phyloP scores from a whole-genome alignment of 2,888 invertebrate species.

The Cacoxenus indagator region DNA sequence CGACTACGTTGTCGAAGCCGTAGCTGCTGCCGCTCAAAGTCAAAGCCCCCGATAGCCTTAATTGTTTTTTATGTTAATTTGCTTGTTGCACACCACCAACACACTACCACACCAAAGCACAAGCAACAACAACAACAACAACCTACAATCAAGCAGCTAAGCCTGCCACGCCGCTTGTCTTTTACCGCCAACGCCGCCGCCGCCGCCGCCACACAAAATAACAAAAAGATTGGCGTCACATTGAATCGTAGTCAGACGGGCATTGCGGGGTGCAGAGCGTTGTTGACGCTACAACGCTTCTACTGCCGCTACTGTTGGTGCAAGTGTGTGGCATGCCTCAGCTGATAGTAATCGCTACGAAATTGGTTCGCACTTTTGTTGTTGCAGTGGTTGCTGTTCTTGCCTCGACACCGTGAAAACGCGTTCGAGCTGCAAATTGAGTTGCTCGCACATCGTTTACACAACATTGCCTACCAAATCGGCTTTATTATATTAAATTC shows the following conservation, averaged over 20 bases:
- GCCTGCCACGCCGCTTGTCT: too few species aligned
- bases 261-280: not conserved
- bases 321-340: not conserved
- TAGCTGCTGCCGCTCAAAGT: not conserved
- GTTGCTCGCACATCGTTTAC: too few species aligned
- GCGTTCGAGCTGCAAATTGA: too few species aligned
- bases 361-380: slow-evolving; percentile 28
- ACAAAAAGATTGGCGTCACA: slow-evolving; percentile 7
- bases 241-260: not conserved
- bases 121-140: not conserved
- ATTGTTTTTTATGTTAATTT: slow-evolving; percentile 56
- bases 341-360: slow-evolving; percentile 21
- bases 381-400: too few species aligned
- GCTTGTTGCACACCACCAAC: slow-evolving; percentile 45
- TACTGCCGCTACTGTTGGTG: not conserved
- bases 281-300: not conserved
- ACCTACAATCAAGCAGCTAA: too few species aligned
- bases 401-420: too few species aligned
- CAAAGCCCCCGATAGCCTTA: slow-evolving; percentile 44
- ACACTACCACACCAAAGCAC: not conserved
- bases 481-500: too few species aligned
- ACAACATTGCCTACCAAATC: too few species aligned
- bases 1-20: not conserved
- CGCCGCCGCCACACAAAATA: too few species aligned
- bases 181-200: not conserved